Evolutionary conservation across 2,797 vertebrate genomes (phyloP), one percentile per base, ranked within the genome.

Genomic region (Delichon dasypus): DNA sequence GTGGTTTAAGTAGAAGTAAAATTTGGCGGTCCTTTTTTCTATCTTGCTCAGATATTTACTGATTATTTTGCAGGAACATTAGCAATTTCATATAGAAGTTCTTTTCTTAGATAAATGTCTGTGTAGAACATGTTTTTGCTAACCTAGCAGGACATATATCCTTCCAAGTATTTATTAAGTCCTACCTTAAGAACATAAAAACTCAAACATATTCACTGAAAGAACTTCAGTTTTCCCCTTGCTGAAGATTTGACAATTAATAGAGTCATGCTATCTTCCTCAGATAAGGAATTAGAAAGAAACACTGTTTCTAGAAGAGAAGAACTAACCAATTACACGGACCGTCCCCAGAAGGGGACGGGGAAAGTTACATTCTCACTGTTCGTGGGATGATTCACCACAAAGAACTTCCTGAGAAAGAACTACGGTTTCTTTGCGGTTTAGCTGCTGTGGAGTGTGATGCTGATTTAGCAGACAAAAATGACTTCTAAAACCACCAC

Each of bases 391-490:
- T 94, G 91, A 94, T 48, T 91, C 93, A 95, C 60, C 51, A 65
- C 88, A 70, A 75, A 94, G 55, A 65, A 88, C 89, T 92, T 92
- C 85, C 70, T 84, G 85, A 85, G 70, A 85, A 66, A 78, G 58
- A 61, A 19, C 34, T 26, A 55, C 3, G 4, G n/a, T 23, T 15
- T 9, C 68, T 93, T 45, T 87, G 78, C 5, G 72, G 85, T 94
- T 94, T 76, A 78, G 79, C 62, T 42, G 55, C 61, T 54, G 57
- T 20, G 25, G 50, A 66, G 57, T 22, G 89, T 22, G 30, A 62
- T 55, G 70, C 54, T 65, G 62, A 91, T 86, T 55, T 85, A 78
- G 76, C 38, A 91, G 58, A 91, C 62, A 88, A 72, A 95, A 92
- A 62, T 34, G 1, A 58, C 44, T 81, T 62, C 27, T 38, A 60